phyloP scores from a whole-genome alignment of 1,140 invertebrate genomes.

The Pectinophora gossypiella region DNA sequence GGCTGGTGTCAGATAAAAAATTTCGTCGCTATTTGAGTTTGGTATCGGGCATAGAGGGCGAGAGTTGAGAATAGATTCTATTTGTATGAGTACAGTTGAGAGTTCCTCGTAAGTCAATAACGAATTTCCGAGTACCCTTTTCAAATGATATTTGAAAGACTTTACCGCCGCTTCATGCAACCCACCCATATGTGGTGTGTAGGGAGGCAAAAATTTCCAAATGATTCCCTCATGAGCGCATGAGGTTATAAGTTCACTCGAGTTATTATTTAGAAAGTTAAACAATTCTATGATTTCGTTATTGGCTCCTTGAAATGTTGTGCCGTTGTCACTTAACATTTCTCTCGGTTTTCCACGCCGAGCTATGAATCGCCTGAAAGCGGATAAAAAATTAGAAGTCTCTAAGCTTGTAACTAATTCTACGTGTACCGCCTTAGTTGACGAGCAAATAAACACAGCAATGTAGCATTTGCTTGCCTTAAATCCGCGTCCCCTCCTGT shows the following conservation, averaged over 20 bases:
- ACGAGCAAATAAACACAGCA: neutral
- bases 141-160: conserved; percentile 4
- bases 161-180: conserved; percentile 3
- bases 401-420: neutral
- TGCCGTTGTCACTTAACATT: conserved; percentile 2
- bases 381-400: neutral
- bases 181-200: neutral
- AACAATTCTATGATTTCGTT: neutral
- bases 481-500: neutral
- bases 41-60: neutral
- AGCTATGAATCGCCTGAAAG: neutral
- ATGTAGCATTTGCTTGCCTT: neutral
- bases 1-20: neutral
- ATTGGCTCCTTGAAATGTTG: neutral
- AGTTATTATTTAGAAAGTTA: neutral
- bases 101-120: neutral
- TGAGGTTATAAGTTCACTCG: neutral
- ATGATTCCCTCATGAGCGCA: neutral
- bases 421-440: neutral
- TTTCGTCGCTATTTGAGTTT: neutral
- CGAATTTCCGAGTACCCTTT: neutral
- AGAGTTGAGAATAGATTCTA: too few relatives aligned
- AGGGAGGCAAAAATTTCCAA: neutral
- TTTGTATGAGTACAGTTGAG: neutral
- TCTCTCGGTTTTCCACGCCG: neutral